phyloP scores from a whole-genome alignment of 1,140 invertebrate species.

The Helicoverpa zea region DNA sequence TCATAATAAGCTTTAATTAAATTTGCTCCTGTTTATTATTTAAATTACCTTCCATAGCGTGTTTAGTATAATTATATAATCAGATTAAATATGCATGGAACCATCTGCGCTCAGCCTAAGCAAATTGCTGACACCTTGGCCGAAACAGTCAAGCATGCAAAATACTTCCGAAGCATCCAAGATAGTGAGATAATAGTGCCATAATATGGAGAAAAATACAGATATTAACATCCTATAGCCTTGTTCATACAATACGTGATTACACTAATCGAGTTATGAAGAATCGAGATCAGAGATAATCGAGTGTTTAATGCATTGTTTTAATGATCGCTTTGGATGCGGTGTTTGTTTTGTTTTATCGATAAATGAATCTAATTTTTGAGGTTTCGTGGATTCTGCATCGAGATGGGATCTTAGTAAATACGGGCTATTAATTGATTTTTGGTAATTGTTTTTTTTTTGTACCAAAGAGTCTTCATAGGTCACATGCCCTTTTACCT shows the following conservation, averaged over 20 bases:
- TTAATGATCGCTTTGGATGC: not conserved
- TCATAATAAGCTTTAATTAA: too few relatives aligned
- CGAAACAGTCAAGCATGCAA: conserved; percentile 25
- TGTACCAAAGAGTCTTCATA: not conserved
- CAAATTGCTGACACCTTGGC: conserved; percentile 25
- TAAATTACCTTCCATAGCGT: too few relatives aligned
- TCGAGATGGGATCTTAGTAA: not conserved
- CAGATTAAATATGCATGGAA: conserved; percentile 23
- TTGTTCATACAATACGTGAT: conserved; percentile 25
- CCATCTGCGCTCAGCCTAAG: conserved; percentile 22
- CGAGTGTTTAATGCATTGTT: conserved; percentile 6
- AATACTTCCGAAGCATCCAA: conserved; percentile 21
- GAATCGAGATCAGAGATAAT: conserved; percentile 30
- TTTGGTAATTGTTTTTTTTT: not conserved
- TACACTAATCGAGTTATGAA: conserved; percentile 20
- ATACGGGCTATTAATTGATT: not conserved
- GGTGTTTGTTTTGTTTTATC: conserved; percentile 10
- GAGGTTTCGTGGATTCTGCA: not conserved
- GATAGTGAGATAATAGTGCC: conserved; percentile 1
- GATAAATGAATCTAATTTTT: not conserved
- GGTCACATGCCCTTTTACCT: not conserved
- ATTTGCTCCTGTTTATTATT: too few relatives aligned
- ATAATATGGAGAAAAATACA: not conserved
- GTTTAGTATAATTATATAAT: not conserved
- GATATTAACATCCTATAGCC: conserved; percentile 21